Percentiles rank a stretch among this genome's conserved stretches.
phyloP scores from a whole-genome alignment of 2,888 invertebrate genomes.

The Dioctria rufipes region DNA sequence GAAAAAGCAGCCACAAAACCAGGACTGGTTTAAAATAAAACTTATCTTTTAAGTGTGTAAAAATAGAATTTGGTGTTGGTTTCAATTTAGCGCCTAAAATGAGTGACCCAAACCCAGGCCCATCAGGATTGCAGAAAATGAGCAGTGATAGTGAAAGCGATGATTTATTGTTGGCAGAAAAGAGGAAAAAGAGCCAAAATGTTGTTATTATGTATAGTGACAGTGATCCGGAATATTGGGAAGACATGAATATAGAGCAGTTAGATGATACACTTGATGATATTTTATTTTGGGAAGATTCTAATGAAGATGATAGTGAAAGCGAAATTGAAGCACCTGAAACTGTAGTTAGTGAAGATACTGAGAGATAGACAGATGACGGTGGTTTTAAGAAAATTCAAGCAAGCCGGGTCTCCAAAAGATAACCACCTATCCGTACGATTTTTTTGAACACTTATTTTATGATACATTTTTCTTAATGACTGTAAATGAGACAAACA shows the following conservation, averaged over 20 bases:
- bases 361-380: background rate
- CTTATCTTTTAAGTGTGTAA: too few species aligned
- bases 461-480: slow-evolving; percentile 10
- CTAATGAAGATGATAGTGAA: slow-evolving; percentile 3
- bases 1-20: too few species aligned
- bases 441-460: slow-evolving; percentile 21
- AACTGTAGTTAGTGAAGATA: slow-evolving; percentile 25
- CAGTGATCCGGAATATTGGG: background rate
- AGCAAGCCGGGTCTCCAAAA: background rate
- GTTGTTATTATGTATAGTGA: slow-evolving; percentile 2
- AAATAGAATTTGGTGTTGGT: too few species aligned
- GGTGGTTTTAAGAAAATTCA: slow-evolving; percentile 8
- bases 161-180: background rate
- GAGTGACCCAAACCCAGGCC: too few species aligned
- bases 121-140: background rate
- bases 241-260: slow-evolving; percentile 9
- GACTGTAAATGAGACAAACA: slow-evolving; percentile 22
- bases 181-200: background rate
- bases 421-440: background rate
- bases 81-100: too few species aligned
- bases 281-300: background rate
- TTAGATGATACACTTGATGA: background rate
- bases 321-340: background rate
- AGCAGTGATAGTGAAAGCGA: slow-evolving; percentile 1
- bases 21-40: too few species aligned